phyloP scores from a whole-genome alignment of 2,113 vertebrate genomes.

The Plecturocebus donacophilus region DNA sequence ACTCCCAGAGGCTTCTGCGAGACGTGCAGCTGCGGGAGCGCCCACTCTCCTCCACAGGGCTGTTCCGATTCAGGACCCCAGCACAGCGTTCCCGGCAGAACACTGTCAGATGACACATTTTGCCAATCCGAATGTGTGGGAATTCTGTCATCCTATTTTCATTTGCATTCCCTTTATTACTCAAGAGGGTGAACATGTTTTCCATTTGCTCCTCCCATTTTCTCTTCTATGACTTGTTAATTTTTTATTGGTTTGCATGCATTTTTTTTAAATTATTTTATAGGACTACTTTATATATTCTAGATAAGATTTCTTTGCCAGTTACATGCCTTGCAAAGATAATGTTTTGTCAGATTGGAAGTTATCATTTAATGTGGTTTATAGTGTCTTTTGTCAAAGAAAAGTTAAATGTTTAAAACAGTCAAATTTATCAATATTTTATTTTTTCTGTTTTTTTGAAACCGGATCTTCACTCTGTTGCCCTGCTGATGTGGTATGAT shows the following conservation, averaged over 20 bases:
- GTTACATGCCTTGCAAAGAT: neutral
- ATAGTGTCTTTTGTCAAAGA: neutral
- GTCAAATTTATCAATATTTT: neutral
- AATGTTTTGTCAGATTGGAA: neutral
- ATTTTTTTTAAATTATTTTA: neutral
- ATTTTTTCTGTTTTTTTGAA: too few relatives aligned
- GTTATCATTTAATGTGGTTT: neutral
- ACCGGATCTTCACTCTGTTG: too few relatives aligned
- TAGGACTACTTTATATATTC: neutral
- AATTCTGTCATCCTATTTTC: neutral
- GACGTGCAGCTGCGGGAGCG: fast-evolving
- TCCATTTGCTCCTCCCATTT: neutral
- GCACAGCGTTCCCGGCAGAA: fast-evolving
- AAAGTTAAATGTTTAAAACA: neutral
- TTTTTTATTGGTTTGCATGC: neutral
- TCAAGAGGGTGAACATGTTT: neutral
- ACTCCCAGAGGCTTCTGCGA: fast-evolving
- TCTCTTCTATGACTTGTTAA: neutral
- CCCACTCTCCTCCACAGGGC: neutral
- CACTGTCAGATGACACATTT: neutral
- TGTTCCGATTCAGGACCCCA: neutral
- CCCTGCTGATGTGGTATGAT: too few relatives aligned
- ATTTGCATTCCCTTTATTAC: neutral
- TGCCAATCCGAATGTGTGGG: too few relatives aligned
- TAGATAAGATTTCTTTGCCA: neutral